A percentile compares a stretch with the other conserved stretches of the same genome.
These are phyloP conservation scores for Drosophila robusta DNA, from an alignment of 2,888 invertebrate species.

Conservation along the genomic window DNA sequence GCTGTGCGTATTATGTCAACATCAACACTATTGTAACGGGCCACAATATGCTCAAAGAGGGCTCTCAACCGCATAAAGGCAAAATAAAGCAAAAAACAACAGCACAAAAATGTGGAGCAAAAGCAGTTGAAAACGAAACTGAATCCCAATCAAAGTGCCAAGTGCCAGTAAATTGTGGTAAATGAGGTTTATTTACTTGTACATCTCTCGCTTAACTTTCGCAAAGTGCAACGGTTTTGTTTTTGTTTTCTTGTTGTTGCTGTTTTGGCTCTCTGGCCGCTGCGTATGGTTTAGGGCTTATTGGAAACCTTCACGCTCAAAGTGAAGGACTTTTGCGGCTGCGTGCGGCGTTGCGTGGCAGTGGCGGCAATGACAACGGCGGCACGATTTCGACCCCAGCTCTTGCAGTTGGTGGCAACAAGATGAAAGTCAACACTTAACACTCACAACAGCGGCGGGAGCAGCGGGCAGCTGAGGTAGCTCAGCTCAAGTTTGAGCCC, in stretches of 20 bases:
- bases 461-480: constrained; percentile 14
- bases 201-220: constrained; percentile 46
- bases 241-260: constrained; percentile 4
- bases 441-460: constrained; percentile 53
- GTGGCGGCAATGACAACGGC: constrained; percentile 50
- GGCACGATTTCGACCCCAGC: constrained; percentile 48
- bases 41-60: constrained; percentile 28
- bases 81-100: constrained; percentile 15
- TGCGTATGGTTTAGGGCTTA: constrained; percentile 54
- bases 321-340: constrained; percentile 75
- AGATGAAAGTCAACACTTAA: constrained; percentile 82
- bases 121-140: constrained; percentile 63
- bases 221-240: constrained; percentile 55
- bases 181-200: constrained; percentile 71
- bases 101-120: constrained; percentile 30
- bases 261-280: constrained; percentile 8
- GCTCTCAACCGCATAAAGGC: constrained; percentile 29
- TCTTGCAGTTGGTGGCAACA: constrained; percentile 49
- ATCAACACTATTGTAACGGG: constrained; percentile 7
- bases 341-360: constrained; percentile 65
- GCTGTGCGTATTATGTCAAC: constrained; percentile 67
- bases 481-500: constrained; percentile 32
- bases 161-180: constrained; percentile 70
- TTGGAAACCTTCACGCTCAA: constrained; percentile 75
- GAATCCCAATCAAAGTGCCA: constrained; percentile 58